phyloP scores from a whole-genome alignment of 2,888 invertebrate genomes.

The Adelphocoris suturalis region DNA sequence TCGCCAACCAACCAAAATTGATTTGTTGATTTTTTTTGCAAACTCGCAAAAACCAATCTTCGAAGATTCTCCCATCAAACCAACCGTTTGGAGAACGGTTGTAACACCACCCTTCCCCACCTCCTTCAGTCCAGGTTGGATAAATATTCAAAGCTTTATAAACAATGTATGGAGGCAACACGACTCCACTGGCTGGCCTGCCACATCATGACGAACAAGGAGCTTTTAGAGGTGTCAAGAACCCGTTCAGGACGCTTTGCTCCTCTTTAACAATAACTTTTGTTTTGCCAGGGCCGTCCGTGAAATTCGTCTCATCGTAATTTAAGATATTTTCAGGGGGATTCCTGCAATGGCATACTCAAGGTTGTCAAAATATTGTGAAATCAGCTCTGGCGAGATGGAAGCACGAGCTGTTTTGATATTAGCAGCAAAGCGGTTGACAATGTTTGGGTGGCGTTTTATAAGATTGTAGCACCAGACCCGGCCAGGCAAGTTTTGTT shows the following conservation, averaged over 20 bases:
- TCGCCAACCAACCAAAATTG: too few species aligned
- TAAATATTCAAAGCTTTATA: too few species aligned
- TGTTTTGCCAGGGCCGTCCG: slow-evolving; percentile 71
- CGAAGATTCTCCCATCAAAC: too few species aligned
- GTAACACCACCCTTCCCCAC: too few species aligned
- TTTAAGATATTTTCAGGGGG: slow-evolving; percentile 64
- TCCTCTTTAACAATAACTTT: slow-evolving; percentile 74
- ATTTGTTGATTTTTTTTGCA: too few species aligned
- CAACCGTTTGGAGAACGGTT: too few species aligned
- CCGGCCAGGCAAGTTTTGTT: slow-evolving; percentile 74
- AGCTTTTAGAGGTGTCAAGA: slow-evolving; percentile 73
- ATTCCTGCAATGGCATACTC: slow-evolving; percentile 35
- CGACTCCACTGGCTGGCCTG: too few species aligned
- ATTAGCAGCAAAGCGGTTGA: slow-evolving; percentile 60
- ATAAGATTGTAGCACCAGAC: slow-evolving; percentile 64
- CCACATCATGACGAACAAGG: too few species aligned
- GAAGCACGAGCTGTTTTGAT: slow-evolving; percentile 64
- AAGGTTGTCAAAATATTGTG: slow-evolving; percentile 33
- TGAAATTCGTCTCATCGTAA: slow-evolving; percentile 72
- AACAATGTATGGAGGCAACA: too few species aligned
- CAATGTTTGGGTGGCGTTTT: slow-evolving; percentile 53
- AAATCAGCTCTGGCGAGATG: slow-evolving; percentile 50
- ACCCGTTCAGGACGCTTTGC: slow-evolving; percentile 75
- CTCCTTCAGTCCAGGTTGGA: too few species aligned
- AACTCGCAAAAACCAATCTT: too few species aligned